Percentiles rank a stretch among this genome's conserved stretches.
Conservation (phyloP, 1,140 invertebrate species). For the Macrobrachium nipponense region DNA sequence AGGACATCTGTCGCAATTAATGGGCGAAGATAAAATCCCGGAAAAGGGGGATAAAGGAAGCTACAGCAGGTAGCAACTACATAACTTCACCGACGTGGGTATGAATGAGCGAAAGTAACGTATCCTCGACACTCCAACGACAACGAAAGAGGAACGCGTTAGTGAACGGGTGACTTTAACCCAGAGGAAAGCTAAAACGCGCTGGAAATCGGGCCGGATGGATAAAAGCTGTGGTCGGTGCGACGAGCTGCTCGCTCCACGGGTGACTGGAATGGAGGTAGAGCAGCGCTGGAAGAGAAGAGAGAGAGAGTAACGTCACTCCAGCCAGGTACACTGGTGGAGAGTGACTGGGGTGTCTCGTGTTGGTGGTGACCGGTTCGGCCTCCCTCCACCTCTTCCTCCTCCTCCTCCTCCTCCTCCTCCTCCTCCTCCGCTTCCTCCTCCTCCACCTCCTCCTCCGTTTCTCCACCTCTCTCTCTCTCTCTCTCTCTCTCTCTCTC, state of each 20-base stretch:
- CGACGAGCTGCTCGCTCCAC: neutral
- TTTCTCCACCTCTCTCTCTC: neutral
- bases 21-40: no score
- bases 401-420: neutral
- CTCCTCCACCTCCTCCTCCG: no score
- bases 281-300: neutral
- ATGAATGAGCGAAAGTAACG: no score
- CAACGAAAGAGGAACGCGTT: no score
- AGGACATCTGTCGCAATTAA: no score
- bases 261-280: neutral
- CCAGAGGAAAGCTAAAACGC: neutral
- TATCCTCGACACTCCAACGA: no score
- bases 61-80: no score
- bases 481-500: neutral
- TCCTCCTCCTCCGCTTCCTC: neutral
- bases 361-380: neutral
- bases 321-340: conserved; percentile 16
- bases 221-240: no score
- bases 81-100: no score
- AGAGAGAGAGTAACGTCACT: neutral
- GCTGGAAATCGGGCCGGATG: no score
- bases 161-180: neutral
- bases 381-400: neutral
- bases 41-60: no score
- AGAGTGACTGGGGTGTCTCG: neutral